Conservation (phyloP, 2,888 invertebrate species). For the Andrena fulva region DNA sequence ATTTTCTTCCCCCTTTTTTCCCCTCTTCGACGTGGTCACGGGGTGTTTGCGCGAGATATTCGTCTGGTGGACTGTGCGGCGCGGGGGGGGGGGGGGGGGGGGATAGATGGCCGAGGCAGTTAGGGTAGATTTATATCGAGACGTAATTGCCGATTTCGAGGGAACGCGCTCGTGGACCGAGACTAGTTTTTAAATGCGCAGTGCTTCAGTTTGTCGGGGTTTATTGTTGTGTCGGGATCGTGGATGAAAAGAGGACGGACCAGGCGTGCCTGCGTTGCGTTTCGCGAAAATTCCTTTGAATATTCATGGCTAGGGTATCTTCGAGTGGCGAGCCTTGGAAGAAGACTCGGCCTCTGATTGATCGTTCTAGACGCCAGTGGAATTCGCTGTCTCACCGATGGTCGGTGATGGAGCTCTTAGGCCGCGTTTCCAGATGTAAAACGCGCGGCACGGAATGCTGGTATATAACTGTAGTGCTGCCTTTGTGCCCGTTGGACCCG, state of each 20-base stretch:
- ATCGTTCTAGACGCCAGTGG: background rate
- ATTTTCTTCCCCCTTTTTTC: slow-evolving; percentile 45
- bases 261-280: background rate
- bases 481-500: too few relatives aligned
- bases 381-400: slow-evolving; percentile 4
- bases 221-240: slow-evolving; percentile 33
- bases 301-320: slow-evolving; percentile 14
- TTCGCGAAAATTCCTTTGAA: slow-evolving; percentile 22
- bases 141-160: background rate
- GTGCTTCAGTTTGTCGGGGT: background rate
- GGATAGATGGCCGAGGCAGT: background rate
- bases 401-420: background rate
- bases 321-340: background rate
- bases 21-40: slow-evolving; percentile 26
- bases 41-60: slow-evolving; percentile 43
- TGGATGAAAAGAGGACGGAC: background rate
- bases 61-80: slow-evolving; percentile 9
- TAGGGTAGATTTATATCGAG: slow-evolving; percentile 20
- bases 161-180: background rate
- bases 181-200: background rate
- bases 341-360: slow-evolving; percentile 19
- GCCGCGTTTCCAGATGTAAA: background rate
- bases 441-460: background rate
- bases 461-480: background rate
- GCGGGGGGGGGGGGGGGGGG: background rate